A percentile compares a stretch with the other conserved stretches of the same genome.
phyloP scores from a whole-genome alignment of 64 coral and sea anemone species.

The Stichodactyla mertensii region DNA sequence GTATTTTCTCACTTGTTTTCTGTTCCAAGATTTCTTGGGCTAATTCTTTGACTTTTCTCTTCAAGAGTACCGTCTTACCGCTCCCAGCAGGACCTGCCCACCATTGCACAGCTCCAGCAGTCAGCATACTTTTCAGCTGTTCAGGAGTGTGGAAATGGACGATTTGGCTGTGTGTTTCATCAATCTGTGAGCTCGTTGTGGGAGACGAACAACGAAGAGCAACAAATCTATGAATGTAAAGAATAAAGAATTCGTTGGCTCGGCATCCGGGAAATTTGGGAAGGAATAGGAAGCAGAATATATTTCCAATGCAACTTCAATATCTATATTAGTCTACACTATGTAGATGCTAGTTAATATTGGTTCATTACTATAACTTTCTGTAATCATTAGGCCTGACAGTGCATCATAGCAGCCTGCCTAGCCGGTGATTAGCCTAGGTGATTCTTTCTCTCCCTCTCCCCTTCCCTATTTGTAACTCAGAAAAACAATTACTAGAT shows the following conservation, averaged over 20 bases:
- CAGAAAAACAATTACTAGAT: too few relatives aligned
- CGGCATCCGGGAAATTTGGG: too few relatives aligned
- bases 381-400: too few relatives aligned
- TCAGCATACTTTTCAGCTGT: slow-evolving; percentile 33
- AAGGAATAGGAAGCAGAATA: too few relatives aligned
- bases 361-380: too few relatives aligned
- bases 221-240: not conserved
- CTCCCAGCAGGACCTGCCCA: slow-evolving; percentile 65
- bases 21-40: not conserved
- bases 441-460: too few relatives aligned
- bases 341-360: too few relatives aligned
- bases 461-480: too few relatives aligned
- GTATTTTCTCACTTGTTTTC: slow-evolving; percentile 6
- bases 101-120: slow-evolving; percentile 28
- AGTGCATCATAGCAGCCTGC: too few relatives aligned
- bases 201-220: not conserved
- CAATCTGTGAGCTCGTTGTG: not conserved
- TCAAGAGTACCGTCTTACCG: slow-evolving; percentile 50
- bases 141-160: slow-evolving; percentile 1
- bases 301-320: too few relatives aligned
- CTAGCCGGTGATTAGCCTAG: too few relatives aligned
- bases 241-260: not conserved
- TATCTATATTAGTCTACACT: too few relatives aligned
- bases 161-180: not conserved
- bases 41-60: slow-evolving; percentile 29